Conservation (phyloP, 2,797 vertebrate species). For the Xiphophorus birchmanni region DNA sequence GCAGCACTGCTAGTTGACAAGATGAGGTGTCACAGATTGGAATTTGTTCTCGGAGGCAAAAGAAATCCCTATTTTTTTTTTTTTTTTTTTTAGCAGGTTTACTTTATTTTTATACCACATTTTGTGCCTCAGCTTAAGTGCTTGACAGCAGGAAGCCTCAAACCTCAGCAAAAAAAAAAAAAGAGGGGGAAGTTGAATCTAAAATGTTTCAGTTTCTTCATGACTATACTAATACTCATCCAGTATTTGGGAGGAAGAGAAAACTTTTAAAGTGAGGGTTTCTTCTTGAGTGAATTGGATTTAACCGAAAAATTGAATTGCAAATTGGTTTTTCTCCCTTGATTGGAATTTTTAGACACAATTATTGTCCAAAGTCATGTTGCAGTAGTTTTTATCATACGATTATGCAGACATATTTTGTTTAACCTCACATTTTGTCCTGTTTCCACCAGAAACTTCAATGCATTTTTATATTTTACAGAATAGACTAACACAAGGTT, state of each 20-base stretch:
- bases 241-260: neutral
- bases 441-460: neutral
- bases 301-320: neutral
- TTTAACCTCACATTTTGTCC: neutral
- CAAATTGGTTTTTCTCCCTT: neutral
- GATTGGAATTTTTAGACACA: neutral
- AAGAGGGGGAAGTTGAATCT: neutral
- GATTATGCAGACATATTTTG: neutral
- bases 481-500: neutral
- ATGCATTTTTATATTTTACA: neutral
- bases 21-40: slow-evolving; percentile 17
- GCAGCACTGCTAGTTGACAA: slow-evolving; percentile 5
- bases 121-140: neutral
- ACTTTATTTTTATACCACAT: neutral
- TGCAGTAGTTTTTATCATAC: neutral
- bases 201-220: neutral
- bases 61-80: neutral
- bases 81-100: neutral
- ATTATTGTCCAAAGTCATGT: neutral
- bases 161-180: neutral
- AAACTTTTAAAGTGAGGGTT: neutral
- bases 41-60: neutral
- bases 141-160: neutral
- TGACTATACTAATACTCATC: neutral
- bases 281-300: neutral